Conservation (phyloP, 1,140 invertebrate genomes). For the Zaprionus kolodkinae region DNA sequence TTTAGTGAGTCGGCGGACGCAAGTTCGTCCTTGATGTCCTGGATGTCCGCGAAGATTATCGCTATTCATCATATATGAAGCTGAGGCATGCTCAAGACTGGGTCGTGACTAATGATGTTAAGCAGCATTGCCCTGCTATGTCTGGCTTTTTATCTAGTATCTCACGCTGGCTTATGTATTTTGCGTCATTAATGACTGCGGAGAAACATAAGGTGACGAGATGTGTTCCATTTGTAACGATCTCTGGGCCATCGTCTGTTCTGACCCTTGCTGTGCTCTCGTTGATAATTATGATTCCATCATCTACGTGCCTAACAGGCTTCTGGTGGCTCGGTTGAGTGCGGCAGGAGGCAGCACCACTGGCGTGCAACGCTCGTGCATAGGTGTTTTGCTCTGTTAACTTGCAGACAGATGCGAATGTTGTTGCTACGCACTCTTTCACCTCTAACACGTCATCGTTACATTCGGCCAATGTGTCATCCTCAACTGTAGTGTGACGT, state of each 20-base stretch:
- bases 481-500: not conserved
- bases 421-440: constrained; percentile 16
- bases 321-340: not conserved
- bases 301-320: constrained; percentile 5
- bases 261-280: constrained; percentile 15
- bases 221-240: not conserved
- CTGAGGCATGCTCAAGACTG: too few species aligned
- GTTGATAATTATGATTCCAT: constrained; percentile 31
- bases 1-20: too few species aligned
- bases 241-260: constrained; percentile 16
- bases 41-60: too few species aligned
- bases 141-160: too few species aligned
- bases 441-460: not conserved
- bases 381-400: constrained; percentile 15
- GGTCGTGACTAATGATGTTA: too few species aligned
- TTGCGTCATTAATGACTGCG: constrained; percentile 10
- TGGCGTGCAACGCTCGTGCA: constrained; percentile 18
- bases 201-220: constrained; percentile 10
- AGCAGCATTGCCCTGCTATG: too few species aligned
- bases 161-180: too few species aligned
- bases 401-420: constrained; percentile 16
- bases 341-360: not conserved
- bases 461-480: not conserved
- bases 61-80: too few species aligned
- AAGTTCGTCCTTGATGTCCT: too few species aligned